Base-by-base conservation (phyloP, 2,797 vertebrate species). In the Tolypeutes matacus region DNA sequence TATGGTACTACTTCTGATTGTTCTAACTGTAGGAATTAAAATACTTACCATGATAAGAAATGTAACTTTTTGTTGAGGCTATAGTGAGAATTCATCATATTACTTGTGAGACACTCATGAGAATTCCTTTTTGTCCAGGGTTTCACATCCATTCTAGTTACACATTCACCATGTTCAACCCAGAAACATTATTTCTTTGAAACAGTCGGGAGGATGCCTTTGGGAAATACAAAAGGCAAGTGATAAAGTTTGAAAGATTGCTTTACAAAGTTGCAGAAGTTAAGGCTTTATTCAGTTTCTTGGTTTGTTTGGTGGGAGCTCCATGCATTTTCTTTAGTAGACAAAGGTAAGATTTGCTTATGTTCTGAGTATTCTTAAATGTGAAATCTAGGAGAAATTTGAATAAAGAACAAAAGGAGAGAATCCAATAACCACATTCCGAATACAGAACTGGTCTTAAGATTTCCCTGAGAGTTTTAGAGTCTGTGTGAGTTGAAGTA, bases 51-150 rank as follows among this genome's bases (percentile, higher is more conserved):
- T 46, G 73, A 39, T 85, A 60, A 81, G 80, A 36, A 80, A 27
- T 20, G 72, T 64, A 18, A 34, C 64, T 94, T 62, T 93, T 78
- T 58, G 46, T n/a, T 14, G 70, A 53, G 39, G n/a, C 67, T 4
- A 0, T 1, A 21, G 83, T 56, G 56, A 92, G 77, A 92, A 93
- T 94, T 87, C 83, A 86, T 80, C 84, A 46, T 27, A 75, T 69
- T 46, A 70, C 53, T 91, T 78, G 58, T 21, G 49, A 69, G 89
- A 51, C 65, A 51, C 82, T 91, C 56, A 8, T 12, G 80, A 94
- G 76, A 87, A 88, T 39, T 51, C 53, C 29, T 78, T 60, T 91
- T 31, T 91, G 88, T 82, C 20, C n/a, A 92, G 85, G 49, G n/a
- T 65, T 93, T 93, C 73, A 53, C n/a, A 83, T 86, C 70, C 6